Percentiles rank a stretch among this genome's conserved stretches.
Conservation (phyloP, 2,888 invertebrate species). For the Ennomos fuscantarius region DNA sequence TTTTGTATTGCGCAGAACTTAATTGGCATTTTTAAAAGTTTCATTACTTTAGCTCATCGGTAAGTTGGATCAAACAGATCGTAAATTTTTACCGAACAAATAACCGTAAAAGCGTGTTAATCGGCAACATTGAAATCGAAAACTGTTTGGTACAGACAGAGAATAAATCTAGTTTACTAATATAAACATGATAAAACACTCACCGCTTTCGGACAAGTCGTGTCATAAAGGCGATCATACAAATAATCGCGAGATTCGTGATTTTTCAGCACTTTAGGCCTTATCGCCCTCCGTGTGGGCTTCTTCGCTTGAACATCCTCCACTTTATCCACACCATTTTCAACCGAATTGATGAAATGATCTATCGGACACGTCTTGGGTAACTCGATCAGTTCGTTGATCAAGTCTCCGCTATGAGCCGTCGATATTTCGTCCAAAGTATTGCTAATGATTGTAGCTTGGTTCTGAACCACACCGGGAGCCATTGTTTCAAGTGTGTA, state of each 20-base stretch:
- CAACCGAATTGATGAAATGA: slow-evolving; percentile 37
- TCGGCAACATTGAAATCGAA: no score
- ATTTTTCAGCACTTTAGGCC: slow-evolving; percentile 75
- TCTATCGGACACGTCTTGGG: slow-evolving; percentile 51
- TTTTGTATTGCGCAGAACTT: no score
- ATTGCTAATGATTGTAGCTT: slow-evolving; percentile 58
- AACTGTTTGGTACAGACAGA: no score
- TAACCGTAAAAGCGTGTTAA: no score
- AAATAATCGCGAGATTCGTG: slow-evolving; percentile 65
- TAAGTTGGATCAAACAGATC: no score
- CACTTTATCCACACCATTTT: slow-evolving; percentile 27
- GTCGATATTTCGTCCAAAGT: slow-evolving; percentile 47
- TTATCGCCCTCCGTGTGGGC: slow-evolving; percentile 57
- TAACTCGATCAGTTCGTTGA: slow-evolving; percentile 46
- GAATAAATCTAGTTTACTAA: no score
- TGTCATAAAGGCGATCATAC: slow-evolving; percentile 73
- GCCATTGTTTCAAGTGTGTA: slow-evolving; percentile 58
- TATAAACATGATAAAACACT: slow-evolving; percentile 44
- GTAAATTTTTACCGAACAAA: no score
- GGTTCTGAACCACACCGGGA: slow-evolving; percentile 67
- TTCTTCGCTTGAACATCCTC: slow-evolving; percentile 42
- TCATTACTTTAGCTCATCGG: no score
- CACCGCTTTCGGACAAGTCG: slow-evolving; percentile 70
- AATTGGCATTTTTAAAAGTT: no score
- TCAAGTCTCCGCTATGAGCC: slow-evolving; percentile 45